Conservation (phyloP, 1,140 invertebrate genomes). For the Nylanderia fulva region DNA sequence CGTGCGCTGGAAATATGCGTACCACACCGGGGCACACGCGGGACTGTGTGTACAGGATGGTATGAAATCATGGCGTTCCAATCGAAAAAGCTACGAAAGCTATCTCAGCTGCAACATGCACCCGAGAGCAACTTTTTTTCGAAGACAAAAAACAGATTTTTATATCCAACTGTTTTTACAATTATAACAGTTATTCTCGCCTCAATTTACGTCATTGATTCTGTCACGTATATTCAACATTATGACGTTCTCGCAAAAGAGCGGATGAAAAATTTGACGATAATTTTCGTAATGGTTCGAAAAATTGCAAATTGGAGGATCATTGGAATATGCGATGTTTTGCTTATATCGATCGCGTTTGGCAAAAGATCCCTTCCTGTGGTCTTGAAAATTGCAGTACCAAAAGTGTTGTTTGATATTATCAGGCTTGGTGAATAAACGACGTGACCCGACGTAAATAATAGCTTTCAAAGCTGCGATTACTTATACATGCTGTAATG, state of each 20-base stretch:
- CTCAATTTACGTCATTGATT: too few species aligned
- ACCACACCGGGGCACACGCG: slow-evolving; percentile 11
- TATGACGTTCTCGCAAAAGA: neutral
- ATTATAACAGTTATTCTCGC: too few species aligned
- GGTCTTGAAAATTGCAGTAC: slow-evolving; percentile 17
- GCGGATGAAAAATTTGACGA: neutral
- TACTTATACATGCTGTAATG: slow-evolving; percentile 41
- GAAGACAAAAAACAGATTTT: too few species aligned
- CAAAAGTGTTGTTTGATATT: slow-evolving; percentile 21
- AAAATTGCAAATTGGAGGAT: neutral
- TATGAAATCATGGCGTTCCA: slow-evolving; percentile 31
- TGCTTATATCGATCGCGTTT: neutral
- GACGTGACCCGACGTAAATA: neutral
- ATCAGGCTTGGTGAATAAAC: slow-evolving; percentile 43
- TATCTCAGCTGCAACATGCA: neutral
- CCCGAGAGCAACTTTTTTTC: too few species aligned
- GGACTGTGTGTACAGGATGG: neutral
- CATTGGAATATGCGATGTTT: neutral
- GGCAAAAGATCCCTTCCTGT: neutral
- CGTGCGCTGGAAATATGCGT: slow-evolving; percentile 56
- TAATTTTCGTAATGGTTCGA: neutral
- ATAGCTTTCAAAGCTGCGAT: slow-evolving; percentile 44
- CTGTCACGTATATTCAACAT: neutral
- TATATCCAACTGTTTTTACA: too few species aligned
- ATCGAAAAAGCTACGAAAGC: neutral